Percentiles rank a stretch among this genome's conserved stretches.
These are phyloP conservation scores for Oreohelix idahoensis DNA, from an alignment of 1,140 invertebrate genomes.

Conservation along the genomic window DNA sequence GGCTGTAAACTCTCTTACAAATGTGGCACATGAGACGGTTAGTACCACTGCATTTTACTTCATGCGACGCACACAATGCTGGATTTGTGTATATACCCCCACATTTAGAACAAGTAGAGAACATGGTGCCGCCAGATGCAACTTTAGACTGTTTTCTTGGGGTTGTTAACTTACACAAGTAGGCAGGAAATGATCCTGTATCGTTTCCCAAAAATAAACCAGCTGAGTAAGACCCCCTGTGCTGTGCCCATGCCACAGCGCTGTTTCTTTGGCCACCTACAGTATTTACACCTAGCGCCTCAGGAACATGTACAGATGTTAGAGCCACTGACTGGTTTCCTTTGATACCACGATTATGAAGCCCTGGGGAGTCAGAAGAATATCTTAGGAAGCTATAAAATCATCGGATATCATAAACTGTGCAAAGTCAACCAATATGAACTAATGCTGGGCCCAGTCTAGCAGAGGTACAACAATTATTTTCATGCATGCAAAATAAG, in stretches of 20 bases:
- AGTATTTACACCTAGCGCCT: neutral
- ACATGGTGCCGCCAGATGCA: constrained; percentile 10
- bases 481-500: too few species aligned
- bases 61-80: constrained; percentile 12
- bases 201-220: neutral
- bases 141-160: neutral
- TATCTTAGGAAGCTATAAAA: neutral
- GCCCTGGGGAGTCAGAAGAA: constrained; percentile 23
- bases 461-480: neutral
- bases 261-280: neutral
- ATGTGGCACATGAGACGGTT: constrained; percentile 40
- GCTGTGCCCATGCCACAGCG: neutral
- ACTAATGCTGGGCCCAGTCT: neutral
- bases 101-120: constrained; percentile 34
- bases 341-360: neutral
- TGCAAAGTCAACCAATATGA: constrained; percentile 14
- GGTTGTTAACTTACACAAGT: neutral
- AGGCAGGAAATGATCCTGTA: neutral
- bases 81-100: constrained; percentile 37
- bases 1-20: constrained; percentile 41
- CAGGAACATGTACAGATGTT: neutral
- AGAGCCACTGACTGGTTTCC: neutral
- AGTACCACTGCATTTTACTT: constrained; percentile 16
- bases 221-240: neutral
- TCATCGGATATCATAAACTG: neutral